Evolutionary conservation across 2,113 vertebrate species (phyloP), one percentile per base, ranked within the genome.

Genomic region (Nycticryphes semicollaris): DNA sequence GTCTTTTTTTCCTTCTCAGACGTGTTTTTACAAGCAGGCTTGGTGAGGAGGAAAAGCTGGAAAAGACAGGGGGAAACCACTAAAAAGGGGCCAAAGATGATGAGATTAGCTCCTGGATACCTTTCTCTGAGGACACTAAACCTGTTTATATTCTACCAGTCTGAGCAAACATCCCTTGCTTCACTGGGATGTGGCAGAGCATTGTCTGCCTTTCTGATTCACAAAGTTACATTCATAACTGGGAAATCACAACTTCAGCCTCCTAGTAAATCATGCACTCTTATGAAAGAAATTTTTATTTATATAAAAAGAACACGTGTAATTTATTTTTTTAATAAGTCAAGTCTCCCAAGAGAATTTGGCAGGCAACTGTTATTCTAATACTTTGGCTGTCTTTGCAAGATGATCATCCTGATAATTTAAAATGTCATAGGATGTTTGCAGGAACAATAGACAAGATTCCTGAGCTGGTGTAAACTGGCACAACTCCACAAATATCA

Each of bases 371-470:
- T 90, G 59, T 92, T 96, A 88, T 94, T 88, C 41, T 91, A 84
- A 41, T 54, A 85, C 60, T 96, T 89, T 86, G 70, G n/a, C 63
- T 90, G 60, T 48, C 81, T 89, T 92, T 68, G 70, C 16, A n/a
- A 97, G 60, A 77, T 79, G 72, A 93, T 90, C 50, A 10, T 75
- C 91, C 91, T 90, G 76, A 93, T 90, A 95, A 97, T 91, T 88
- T 64, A 84, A 48, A 62, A 92, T 90, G 56, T 80, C 74, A 94
- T 83, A 83, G n/a, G 50, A 95, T 87, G 57, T 63, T 77, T 84
- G 37, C 60, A 85, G 57, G 64, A 97, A 91, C 76, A 95, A 92
- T 94, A 89, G 94, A 62, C 17, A 24, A 87, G 60, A 96, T 94
- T 97, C 86, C 89, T 96, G 83, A 79, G 54, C 57, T 94, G 67